Evolutionary conservation across 1,140 invertebrate genomes (phyloP).

Genomic region (Zophobas atratus): DNA sequence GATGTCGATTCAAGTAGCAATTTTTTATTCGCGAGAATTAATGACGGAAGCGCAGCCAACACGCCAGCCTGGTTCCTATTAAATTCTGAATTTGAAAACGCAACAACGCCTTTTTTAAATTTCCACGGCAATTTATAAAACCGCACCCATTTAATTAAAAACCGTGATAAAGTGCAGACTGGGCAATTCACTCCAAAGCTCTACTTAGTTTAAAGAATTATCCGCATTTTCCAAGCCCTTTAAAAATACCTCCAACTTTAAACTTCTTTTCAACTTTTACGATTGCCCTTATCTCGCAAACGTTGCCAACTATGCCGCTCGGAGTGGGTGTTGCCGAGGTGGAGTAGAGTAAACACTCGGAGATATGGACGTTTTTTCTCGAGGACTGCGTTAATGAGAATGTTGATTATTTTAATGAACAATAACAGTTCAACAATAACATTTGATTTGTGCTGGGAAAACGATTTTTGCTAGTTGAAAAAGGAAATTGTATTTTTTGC

Average conservation of each 20-base stretch:
- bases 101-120: slow-evolving; percentile 42
- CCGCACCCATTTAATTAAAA: slow-evolving; percentile 40
- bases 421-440: not conserved
- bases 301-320: slow-evolving; percentile 10
- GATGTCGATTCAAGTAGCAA: slow-evolving; percentile 20
- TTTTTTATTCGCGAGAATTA: slow-evolving; percentile 29
- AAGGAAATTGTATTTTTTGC: not conserved
- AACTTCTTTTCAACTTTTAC: slow-evolving; percentile 41
- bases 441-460: not conserved
- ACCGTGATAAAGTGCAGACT: slow-evolving; percentile 40
- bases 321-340: slow-evolving; percentile 12
- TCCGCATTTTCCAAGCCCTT: slow-evolving; percentile 36
- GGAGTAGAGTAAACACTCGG: slow-evolving; percentile 2
- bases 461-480: not conserved
- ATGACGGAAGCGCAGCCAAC: slow-evolving; percentile 8
- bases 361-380: not conserved
- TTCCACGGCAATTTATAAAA: slow-evolving; percentile 42
- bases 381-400: not conserved
- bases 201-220: slow-evolving; percentile 42
- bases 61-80: slow-evolving; percentile 11
- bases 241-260: slow-evolving; percentile 27
- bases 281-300: slow-evolving; percentile 28
- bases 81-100: slow-evolving; percentile 38
- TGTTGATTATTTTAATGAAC: not conserved
- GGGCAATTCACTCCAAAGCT: slow-evolving; percentile 39